Percentiles rank a stretch among this genome's conserved stretches.
These are phyloP conservation scores for Cotesia glomerata DNA, from an alignment of 1,140 invertebrate genomes.

Conservation along the genomic window DNA sequence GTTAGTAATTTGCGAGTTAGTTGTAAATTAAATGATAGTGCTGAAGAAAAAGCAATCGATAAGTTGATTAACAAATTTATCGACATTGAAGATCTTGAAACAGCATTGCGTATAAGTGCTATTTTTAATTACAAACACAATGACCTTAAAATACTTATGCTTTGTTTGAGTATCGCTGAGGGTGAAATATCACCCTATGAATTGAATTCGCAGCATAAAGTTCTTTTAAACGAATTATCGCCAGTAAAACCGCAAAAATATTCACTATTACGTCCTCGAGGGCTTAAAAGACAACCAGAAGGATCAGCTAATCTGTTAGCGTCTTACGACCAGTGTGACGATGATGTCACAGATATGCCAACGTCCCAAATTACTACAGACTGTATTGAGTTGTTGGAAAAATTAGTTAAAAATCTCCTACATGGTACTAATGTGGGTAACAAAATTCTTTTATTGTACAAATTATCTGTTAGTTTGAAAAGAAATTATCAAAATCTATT, in stretches of 20 bases:
- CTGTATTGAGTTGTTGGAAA: conserved; percentile 47
- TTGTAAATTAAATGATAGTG: conserved; percentile 40
- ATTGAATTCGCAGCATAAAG: conserved; percentile 48
- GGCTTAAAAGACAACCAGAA: conserved; percentile 44
- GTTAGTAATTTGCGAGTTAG: conserved; percentile 42
- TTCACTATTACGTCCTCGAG: conserved; percentile 39
- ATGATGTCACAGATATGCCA: conserved; percentile 7
- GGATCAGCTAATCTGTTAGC: conserved; percentile 38
- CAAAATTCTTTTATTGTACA: conserved; percentile 64
- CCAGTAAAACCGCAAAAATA: conserved; percentile 43
- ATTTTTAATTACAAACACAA: conserved; percentile 56
- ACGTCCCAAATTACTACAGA: conserved; percentile 47
- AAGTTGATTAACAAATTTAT: conserved; percentile 51
- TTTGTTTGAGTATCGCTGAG: conserved; percentile 56
- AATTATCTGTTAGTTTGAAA: conserved; percentile 64
- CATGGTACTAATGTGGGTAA: conserved; percentile 63
- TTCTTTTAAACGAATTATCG: conserved; percentile 40
- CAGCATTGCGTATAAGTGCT: conserved; percentile 48
- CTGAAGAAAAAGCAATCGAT: conserved; percentile 44
- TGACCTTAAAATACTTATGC: conserved; percentile 54
- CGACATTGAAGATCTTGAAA: conserved; percentile 47
- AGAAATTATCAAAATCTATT: conserved; percentile 66
- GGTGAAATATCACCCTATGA: conserved; percentile 52
- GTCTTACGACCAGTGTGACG: not conserved
- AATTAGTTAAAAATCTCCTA: conserved; percentile 44